Conservation (phyloP, 1,140 invertebrate genomes). For the Macrostomum lignano region DNA sequence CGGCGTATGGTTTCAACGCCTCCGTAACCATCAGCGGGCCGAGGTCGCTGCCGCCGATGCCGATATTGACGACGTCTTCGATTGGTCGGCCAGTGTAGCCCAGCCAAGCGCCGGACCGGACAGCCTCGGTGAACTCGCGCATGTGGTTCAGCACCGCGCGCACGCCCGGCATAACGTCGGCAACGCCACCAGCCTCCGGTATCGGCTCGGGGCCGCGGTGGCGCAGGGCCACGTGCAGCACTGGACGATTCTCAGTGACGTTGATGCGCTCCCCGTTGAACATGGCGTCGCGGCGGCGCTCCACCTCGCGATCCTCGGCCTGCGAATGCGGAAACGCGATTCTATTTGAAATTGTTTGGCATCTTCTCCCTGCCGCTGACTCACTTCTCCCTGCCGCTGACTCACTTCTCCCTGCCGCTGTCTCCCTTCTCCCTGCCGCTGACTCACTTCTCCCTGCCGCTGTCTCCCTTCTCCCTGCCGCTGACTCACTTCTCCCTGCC, state of each 20-base stretch:
- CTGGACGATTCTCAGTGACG: constrained; percentile 78
- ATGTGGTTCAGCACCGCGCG: constrained; percentile 70
- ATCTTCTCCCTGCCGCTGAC: neutral
- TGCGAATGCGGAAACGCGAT: too few relatives aligned
- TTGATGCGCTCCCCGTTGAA: constrained; percentile 80
- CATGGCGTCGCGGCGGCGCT: constrained; percentile 61
- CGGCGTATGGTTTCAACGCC: constrained; percentile 60
- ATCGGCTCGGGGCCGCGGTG: constrained; percentile 52
- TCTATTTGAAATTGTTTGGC: neutral
- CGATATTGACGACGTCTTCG: constrained; percentile 93
- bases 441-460: neutral
- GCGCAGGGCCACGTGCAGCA: constrained; percentile 69
- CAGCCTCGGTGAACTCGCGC: constrained; percentile 46
- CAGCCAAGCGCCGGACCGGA: constrained; percentile 43
- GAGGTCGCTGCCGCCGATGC: constrained; percentile 92
- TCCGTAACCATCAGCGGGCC: constrained; percentile 96
- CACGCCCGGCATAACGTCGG: constrained; percentile 68
- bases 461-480: neutral
- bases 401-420: neutral
- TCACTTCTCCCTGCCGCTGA: neutral
- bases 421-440: neutral
- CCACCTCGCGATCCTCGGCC: constrained; percentile 52
- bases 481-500: too few relatives aligned
- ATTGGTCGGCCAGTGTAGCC: constrained; percentile 77
- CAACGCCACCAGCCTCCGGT: constrained; percentile 49